These are phyloP conservation scores for Hippopotamus amphibius DNA, from an alignment of 2,113 vertebrate genomes.

Conservation along the genomic window DNA sequence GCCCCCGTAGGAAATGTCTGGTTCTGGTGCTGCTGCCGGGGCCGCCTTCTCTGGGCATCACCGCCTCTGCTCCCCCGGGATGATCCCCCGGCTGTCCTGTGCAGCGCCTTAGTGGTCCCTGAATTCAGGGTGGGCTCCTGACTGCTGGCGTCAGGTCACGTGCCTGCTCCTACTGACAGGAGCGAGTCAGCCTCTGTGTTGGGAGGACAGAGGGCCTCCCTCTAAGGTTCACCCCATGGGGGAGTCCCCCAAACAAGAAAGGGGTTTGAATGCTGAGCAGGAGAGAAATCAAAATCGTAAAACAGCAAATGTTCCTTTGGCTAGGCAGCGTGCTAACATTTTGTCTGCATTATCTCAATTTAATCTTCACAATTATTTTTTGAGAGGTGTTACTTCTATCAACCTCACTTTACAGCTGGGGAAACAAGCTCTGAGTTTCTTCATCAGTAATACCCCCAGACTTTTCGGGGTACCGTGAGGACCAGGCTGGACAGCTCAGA, in stretches of 20 bases:
- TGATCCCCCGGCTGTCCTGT: neutral
- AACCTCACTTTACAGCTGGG: neutral
- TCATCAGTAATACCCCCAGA: neutral
- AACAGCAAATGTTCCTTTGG: neutral
- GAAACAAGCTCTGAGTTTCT: neutral
- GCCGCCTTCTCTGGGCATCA: rapidly evolving
- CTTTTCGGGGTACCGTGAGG: neutral
- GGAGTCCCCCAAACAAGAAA: neutral
- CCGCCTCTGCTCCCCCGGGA: rapidly evolving
- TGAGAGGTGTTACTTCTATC: neutral
- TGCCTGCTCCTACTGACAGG: neutral
- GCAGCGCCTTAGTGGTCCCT: rapidly evolving
- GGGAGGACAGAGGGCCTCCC: neutral
- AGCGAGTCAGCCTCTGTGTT: neutral
- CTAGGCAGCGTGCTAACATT: neutral
- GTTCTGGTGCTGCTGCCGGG: no score
- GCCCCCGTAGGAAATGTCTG: neutral
- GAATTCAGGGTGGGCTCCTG: neutral
- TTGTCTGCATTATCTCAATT: neutral
- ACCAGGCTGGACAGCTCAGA: neutral
- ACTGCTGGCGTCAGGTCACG: neutral
- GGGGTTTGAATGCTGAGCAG: neutral
- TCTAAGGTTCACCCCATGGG: neutral
- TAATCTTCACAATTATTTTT: neutral
- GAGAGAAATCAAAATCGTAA: neutral